phyloP scores from a whole-genome alignment of 2,113 vertebrate genomes.

The Scytalopus superciliaris region DNA sequence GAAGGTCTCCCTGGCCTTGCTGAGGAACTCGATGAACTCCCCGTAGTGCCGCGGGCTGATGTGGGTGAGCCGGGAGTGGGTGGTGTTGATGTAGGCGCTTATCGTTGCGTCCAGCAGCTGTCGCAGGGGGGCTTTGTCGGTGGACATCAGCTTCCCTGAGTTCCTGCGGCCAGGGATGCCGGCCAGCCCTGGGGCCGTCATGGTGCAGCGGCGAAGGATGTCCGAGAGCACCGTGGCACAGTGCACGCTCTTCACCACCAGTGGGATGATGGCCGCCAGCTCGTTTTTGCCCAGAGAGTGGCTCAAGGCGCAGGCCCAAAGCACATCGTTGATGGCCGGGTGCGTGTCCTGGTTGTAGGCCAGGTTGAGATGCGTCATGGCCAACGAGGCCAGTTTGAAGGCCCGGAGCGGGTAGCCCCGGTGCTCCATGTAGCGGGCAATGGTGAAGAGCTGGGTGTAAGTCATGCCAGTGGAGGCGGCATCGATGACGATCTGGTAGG shows the following conservation, averaged over 20 bases:
- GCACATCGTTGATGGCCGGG: slow-evolving; percentile 96
- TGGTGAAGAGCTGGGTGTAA: slow-evolving; percentile 97
- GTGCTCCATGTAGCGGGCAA: slow-evolving; percentile 98
- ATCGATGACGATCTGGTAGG: slow-evolving; percentile 97
- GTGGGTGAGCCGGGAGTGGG: slow-evolving; percentile 96
- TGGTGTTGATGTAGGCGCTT: slow-evolving; percentile 97
- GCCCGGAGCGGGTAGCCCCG: slow-evolving; percentile 94
- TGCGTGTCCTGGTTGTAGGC: slow-evolving; percentile 99
- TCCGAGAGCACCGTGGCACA: slow-evolving; percentile 97
- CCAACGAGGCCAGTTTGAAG: slow-evolving; percentile 94
- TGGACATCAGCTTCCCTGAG: slow-evolving; percentile 97
- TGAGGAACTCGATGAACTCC: slow-evolving; percentile 98
- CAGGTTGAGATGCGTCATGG: slow-evolving; percentile 97
- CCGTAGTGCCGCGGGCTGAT: slow-evolving; percentile 98
- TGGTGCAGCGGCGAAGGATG: slow-evolving; percentile 95
- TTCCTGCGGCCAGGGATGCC: slow-evolving; percentile 95
- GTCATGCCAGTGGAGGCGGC: slow-evolving; percentile 95
- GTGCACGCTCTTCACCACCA: slow-evolving; percentile 98
- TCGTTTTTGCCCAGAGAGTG: slow-evolving; percentile 99
- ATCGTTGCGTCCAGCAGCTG: slow-evolving; percentile 96
- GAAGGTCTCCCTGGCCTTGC: slow-evolving; percentile 96
- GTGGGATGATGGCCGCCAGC: slow-evolving; percentile 93
- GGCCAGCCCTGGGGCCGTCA: slow-evolving; percentile 92
- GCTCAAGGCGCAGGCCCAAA: slow-evolving; percentile 97
- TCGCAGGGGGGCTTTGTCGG: slow-evolving; percentile 94